phyloP scores from a whole-genome alignment of 2,888 invertebrate genomes.

The Drosophila trichaetosa region DNA sequence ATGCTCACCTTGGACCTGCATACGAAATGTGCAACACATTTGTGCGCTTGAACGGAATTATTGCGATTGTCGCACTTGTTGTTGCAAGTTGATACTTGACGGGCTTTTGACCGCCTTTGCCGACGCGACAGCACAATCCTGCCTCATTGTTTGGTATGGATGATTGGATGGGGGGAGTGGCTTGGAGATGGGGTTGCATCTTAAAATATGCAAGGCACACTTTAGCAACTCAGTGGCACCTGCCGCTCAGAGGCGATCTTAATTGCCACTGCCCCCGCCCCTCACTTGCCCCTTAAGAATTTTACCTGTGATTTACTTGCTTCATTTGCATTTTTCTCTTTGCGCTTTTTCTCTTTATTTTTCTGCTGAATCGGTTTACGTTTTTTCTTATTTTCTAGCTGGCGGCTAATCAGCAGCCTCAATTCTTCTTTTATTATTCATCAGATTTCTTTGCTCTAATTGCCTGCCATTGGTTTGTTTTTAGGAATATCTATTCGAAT shows the following conservation, averaged over 20 bases:
- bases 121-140: constrained; percentile 33
- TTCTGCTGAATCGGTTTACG: background rate
- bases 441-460: constrained; percentile 24
- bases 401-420: constrained; percentile 24
- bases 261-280: constrained; percentile 41
- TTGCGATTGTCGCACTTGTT: constrained; percentile 37
- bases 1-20: constrained; percentile 58
- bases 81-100: constrained; percentile 60
- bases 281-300: background rate
- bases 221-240: constrained; percentile 64
- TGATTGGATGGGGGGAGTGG: background rate
- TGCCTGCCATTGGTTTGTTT: constrained; percentile 21
- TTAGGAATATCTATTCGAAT: constrained; percentile 27
- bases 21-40: constrained; percentile 73
- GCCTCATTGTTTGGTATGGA: constrained; percentile 26
- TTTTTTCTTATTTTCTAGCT: constrained; percentile 11
- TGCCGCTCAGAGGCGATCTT: constrained; percentile 48
- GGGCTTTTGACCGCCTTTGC: constrained; percentile 74
- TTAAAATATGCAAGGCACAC: constrained; percentile 70
- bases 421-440: constrained; percentile 15
- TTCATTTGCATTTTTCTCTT: constrained; percentile 24
- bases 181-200: constrained; percentile 13
- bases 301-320: constrained; percentile 7
- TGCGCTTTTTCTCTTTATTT: background rate
- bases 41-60: constrained; percentile 68